Percentiles rank a stretch among this genome's conserved stretches.
phyloP scores from a whole-genome alignment of 2,113 vertebrate species.

The Empidonax traillii region DNA sequence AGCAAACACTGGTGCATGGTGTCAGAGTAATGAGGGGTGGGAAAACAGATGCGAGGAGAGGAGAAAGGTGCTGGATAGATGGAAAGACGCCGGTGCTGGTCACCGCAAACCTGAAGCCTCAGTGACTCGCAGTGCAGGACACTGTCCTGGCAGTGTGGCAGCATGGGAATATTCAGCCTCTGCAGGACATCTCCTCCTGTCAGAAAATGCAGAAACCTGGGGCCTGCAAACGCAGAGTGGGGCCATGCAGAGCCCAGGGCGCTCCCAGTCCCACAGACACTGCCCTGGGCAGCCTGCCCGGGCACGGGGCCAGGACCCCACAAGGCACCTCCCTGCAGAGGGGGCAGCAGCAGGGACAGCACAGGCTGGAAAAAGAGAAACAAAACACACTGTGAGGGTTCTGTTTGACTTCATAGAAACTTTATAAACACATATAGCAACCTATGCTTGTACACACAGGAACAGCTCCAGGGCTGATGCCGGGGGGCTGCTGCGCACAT shows the following conservation, averaged over 20 bases:
- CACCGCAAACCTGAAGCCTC: background rate
- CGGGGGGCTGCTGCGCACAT: fast-evolving
- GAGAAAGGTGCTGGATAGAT: background rate
- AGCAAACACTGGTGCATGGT: background rate
- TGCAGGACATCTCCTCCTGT: background rate
- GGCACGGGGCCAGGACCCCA: background rate
- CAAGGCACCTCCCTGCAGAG: background rate
- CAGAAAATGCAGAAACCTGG: background rate
- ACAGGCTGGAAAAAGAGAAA: fast-evolving
- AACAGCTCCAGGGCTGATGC: background rate
- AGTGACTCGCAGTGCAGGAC: fast-evolving
- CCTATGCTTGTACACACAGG: background rate
- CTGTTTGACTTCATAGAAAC: background rate
- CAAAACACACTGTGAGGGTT: background rate
- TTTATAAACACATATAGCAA: conserved; percentile 21
- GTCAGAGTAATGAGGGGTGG: background rate
- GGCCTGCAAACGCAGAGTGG: background rate
- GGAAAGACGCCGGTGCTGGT: background rate
- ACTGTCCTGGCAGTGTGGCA: background rate
- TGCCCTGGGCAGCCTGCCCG: no score
- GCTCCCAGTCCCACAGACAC: background rate
- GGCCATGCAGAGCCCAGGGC: background rate
- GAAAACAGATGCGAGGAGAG: background rate
- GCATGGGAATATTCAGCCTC: background rate
- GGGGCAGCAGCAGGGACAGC: fast-evolving